Base-by-base conservation (phyloP, 2,113 vertebrate genomes). In the Lethenteron camtschaticum region DNA sequence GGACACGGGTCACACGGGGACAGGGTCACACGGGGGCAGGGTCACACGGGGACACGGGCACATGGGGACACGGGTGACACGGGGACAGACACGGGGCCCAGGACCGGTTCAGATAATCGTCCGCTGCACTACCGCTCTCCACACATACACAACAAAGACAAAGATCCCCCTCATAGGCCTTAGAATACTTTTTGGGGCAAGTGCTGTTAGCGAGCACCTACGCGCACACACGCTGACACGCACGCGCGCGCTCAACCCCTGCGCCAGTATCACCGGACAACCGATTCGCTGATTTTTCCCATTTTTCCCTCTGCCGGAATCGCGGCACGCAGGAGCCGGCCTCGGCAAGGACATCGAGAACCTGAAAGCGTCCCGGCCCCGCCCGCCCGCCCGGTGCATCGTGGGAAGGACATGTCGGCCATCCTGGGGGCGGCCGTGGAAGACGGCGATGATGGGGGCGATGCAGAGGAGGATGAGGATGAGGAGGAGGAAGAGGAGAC, bases 381-480 rank as follows among this genome's bases (percentile, higher is more conserved):
- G 60, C 60, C n/a, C 60, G 20, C 8, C 60, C 9, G 14, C n/a
- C 20, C 60, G 9, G 89, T 90, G 72, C 86, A 80, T 73, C 87
- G 76, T 75, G 92, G 91, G 5, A 97, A 97, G 77, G 92, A 97
- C 70, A 97, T 97, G 71, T 89, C 89, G 72, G 81, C 85, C 72
- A 99, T 99, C 76, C 74, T 96, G 7, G 85, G 88, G 11, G 89
- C 86, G 73, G 87, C 84, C 68, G 81, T 82, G 66, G 88, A 86
- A 71, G 87, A 88, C 75, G 85, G 79, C 73, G 87, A 86, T 68
- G 14, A 66, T 72, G 70, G 75, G 78, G 13, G 78, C 77, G 0
- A 66, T 76, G 0, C 60, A 66, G 60, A 14, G 20, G 60, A 66
- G 60, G 7, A 20, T 3, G 59, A 63, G 59, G 59, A 80, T 82